phyloP scores from a whole-genome alignment of 2,797 vertebrate species.

The Scomberomorus guttatus region DNA sequence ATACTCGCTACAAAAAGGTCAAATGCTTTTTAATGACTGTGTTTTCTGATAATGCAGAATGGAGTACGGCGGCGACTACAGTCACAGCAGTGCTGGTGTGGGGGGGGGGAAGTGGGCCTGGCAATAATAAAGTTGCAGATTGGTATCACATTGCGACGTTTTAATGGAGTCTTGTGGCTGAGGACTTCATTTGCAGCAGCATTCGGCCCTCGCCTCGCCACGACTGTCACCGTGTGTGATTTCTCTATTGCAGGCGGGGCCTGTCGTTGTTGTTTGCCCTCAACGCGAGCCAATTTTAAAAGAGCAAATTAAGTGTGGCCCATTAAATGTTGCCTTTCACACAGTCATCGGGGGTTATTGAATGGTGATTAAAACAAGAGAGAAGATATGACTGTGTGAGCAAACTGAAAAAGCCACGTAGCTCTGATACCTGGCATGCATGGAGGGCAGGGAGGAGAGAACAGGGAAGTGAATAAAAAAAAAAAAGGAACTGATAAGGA shows the following conservation, averaged over 20 bases:
- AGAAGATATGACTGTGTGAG: constrained; percentile 71
- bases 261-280: constrained; percentile 77
- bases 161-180: constrained; percentile 84
- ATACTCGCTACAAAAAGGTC: constrained; percentile 87
- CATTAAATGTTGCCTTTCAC: constrained; percentile 80
- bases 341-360: constrained; percentile 70
- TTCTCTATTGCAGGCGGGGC: constrained; percentile 79
- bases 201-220: constrained; percentile 58
- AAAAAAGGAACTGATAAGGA: constrained; percentile 62
- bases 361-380: constrained; percentile 81
- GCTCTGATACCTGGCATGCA: constrained; percentile 53
- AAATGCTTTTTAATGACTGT: constrained; percentile 90
- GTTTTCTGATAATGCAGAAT: constrained; percentile 87
- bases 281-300: constrained; percentile 79
- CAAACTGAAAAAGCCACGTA: constrained; percentile 53
- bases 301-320: constrained; percentile 85
- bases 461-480: constrained; percentile 49
- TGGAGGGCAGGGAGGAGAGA: constrained; percentile 37
- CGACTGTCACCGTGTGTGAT: constrained; percentile 80
- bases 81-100: constrained; percentile 30
- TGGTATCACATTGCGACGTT: constrained; percentile 82
- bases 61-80: constrained; percentile 62
- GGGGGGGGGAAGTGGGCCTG: constrained; percentile 32
- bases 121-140: constrained; percentile 88
- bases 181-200: constrained; percentile 84